phyloP scores from a whole-genome alignment of 2,797 vertebrate genomes.

The Nyctalus aviator region DNA sequence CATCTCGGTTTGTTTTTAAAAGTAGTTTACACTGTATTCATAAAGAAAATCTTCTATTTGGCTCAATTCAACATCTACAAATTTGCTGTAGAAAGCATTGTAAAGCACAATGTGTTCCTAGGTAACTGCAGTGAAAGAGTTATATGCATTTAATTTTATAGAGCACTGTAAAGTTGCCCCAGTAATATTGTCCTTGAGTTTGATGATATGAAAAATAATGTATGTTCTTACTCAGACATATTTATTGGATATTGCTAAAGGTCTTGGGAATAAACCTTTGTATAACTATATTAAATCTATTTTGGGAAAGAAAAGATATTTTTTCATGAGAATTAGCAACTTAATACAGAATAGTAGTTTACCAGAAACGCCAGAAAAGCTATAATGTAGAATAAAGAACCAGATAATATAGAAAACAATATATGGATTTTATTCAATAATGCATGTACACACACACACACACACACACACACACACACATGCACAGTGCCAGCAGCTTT shows the following conservation, averaged over 20 bases:
- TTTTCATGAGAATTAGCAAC: neutral
- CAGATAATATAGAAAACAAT: neutral
- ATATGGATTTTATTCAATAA: neutral
- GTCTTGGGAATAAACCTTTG: constrained; percentile 47
- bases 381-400: neutral
- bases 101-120: constrained; percentile 45
- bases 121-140: constrained; percentile 58
- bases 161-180: neutral
- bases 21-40: constrained; percentile 50
- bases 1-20: neutral
- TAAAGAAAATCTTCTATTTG: constrained; percentile 55
- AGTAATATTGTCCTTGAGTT: constrained; percentile 30
- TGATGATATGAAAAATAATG: constrained; percentile 64
- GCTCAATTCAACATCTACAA: constrained; percentile 29
- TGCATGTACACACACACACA: neutral
- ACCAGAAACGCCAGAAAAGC: neutral
- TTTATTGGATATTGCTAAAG: constrained; percentile 55
- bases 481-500: neutral
- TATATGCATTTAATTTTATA: constrained; percentile 50
- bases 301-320: constrained; percentile 17
- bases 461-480: neutral
- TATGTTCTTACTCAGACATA: constrained; percentile 14
- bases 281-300: constrained; percentile 38
- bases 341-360: neutral
- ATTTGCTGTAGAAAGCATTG: constrained; percentile 50